Conservation (phyloP, 1,140 invertebrate species). For the Apis laboriosa region DNA sequence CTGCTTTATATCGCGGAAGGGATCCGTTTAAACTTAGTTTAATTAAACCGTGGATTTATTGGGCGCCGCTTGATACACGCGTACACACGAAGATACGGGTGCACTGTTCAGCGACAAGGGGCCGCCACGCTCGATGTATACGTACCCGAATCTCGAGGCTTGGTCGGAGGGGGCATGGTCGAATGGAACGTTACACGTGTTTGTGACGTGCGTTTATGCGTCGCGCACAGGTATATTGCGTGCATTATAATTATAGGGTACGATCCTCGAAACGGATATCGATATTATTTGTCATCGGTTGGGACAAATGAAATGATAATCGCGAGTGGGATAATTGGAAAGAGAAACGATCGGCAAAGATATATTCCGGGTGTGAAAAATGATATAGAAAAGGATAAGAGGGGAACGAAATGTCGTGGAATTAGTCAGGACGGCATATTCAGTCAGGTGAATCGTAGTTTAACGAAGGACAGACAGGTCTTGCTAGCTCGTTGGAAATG, state of each 20-base stretch:
- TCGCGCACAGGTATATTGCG: background rate
- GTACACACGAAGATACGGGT: constrained; percentile 59
- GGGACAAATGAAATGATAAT: too few relatives aligned
- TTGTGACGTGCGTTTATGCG: background rate
- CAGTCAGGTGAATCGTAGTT: constrained; percentile 58
- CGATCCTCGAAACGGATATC: constrained; percentile 30
- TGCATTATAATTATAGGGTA: background rate
- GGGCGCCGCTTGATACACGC: constrained; percentile 60
- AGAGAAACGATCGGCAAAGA: too few relatives aligned
- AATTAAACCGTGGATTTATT: constrained; percentile 79
- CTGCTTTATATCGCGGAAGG: constrained; percentile 67
- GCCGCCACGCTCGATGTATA: background rate
- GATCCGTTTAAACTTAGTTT: constrained; percentile 79
- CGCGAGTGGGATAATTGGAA: too few relatives aligned
- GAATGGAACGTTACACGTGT: constrained; percentile 33
- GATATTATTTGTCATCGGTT: too few relatives aligned
- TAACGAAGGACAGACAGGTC: constrained; percentile 54
- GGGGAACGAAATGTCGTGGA: constrained; percentile 22
- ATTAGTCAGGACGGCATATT: constrained; percentile 56
- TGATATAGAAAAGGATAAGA: too few relatives aligned
- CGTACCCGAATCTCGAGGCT: constrained; percentile 12
- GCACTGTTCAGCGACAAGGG: constrained; percentile 48
- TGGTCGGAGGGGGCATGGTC: background rate
- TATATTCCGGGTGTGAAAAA: too few relatives aligned
- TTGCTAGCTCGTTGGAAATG: constrained; percentile 46